These are phyloP conservation scores for Dryas iulia DNA, from an alignment of 1,140 invertebrate species.

Conservation along the genomic window DNA sequence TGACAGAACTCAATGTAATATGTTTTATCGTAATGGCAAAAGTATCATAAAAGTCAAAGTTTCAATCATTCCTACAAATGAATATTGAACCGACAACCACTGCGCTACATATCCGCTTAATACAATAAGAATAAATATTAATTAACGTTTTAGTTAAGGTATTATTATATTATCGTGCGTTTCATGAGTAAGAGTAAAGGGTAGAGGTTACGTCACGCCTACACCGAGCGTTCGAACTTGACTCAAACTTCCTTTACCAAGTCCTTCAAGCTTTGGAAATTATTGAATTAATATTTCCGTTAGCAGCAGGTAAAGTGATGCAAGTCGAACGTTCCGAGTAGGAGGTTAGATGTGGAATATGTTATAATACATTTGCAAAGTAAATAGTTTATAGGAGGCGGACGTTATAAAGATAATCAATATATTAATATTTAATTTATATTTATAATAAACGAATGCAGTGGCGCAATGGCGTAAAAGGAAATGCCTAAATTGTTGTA, in stretches of 20 bases:
- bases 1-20: too few species aligned
- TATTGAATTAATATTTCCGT: constrained; percentile 33
- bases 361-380: constrained; percentile 21
- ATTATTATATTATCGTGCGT: background rate
- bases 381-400: constrained; percentile 7
- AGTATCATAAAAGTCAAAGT: too few species aligned
- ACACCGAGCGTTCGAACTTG: background rate
- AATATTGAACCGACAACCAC: too few species aligned
- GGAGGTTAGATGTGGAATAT: constrained; percentile 19
- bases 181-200: background rate
- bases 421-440: too few species aligned
- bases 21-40: too few species aligned
- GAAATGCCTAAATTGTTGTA: background rate
- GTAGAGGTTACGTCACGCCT: constrained; percentile 10
- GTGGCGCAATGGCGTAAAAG: background rate
- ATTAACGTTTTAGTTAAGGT: constrained; percentile 3
- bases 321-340: constrained; percentile 19
- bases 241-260: constrained; percentile 22
- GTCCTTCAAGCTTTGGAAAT: constrained; percentile 30
- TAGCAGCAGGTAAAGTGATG: constrained; percentile 20
- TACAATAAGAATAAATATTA: background rate
- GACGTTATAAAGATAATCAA: background rate
- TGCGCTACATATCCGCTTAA: too few species aligned
- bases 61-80: too few species aligned
- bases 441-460: background rate